Evolutionary conservation across 2,113 vertebrate species (phyloP), one percentile per base, ranked within the genome.

Genomic region (Prietella phreatophila): DNA sequence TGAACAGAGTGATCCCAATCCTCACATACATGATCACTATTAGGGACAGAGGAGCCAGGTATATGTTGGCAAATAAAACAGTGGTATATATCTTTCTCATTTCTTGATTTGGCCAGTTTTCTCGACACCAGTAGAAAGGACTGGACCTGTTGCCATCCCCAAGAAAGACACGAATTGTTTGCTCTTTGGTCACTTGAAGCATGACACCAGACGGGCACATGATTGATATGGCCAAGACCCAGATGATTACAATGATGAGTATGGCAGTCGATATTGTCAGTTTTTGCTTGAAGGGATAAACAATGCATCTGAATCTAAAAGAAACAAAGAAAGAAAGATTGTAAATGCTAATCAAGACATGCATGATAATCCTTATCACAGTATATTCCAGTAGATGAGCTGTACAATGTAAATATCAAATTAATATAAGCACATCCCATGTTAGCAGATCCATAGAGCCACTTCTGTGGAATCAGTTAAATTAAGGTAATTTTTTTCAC

Each of bases 51-150:
- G 97, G 98, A 0, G 96, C 96, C 65, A 99, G 94, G 84, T 98
- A 99, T 89, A 99, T 97, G 56, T 96, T 97, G 36, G 96, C 96
- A 87, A 98, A 99, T 6, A 99, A 94, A 27, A 98, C 96, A 0
- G 97, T 97, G 0, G 97, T 99, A 73, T 98, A 99, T 50, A 98
- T 94, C 92, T 96, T 98, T 42, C 97, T 96, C 97, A 99, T 98
- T 3, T 93, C 96, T 0, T 94, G 96, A 84, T 95, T 95, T 0
- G 97, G 97, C 97, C 98, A 99, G 87, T 96, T 96, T 91, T 98
- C 98, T 14, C 94, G 92, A 93, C 98, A 98, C 97, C 97, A 98
- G 85, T 96, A 97, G 30, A 97, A 95, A 0, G 97, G 95, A 55
- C 85, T 95, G 0, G 95, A 96, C 92, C 94, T 92, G 30, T 97